Conservation (phyloP, 2,888 invertebrate genomes). For the Temnothorax ravouxi region DNA sequence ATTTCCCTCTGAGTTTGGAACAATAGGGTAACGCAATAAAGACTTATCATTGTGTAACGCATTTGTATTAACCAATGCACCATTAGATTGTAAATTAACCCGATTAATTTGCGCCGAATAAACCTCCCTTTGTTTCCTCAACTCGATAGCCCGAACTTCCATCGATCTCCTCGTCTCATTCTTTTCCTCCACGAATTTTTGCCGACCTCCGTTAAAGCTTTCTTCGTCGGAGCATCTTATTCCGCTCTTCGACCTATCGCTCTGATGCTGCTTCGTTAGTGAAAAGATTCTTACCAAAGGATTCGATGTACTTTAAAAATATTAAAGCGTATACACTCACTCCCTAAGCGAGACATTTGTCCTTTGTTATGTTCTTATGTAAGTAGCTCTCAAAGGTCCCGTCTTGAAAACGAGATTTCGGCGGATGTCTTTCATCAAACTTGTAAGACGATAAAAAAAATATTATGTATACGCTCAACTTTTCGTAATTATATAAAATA, state of each 20-base stretch:
- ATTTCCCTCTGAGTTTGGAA: conserved; percentile 40
- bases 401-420: conserved; percentile 33
- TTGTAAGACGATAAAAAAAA: conserved; percentile 47
- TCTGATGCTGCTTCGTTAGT: conserved; percentile 75
- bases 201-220: conserved; percentile 24
- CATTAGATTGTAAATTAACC: conserved; percentile 69
- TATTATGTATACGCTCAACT: conserved; percentile 15
- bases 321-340: conserved; percentile 69
- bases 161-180: conserved; percentile 39
- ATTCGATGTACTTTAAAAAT: conserved; percentile 75
- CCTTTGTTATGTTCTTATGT: conserved; percentile 69
- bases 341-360: conserved; percentile 62
- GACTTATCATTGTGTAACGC: conserved; percentile 43
- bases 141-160: conserved; percentile 61
- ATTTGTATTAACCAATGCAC: conserved; percentile 47
- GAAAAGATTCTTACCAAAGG: conserved; percentile 67
- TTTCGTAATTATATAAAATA: conserved; percentile 23
- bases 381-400: conserved; percentile 64
- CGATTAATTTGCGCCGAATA: conserved; percentile 74
- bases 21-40: conserved; percentile 60
- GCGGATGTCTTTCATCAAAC: not conserved
- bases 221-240: conserved; percentile 52
- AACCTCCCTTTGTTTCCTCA: conserved; percentile 66
- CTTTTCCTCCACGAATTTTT: conserved; percentile 32
- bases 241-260: conserved; percentile 68